Evolutionary conservation across 2,888 invertebrate genomes (phyloP).

Genomic region (Lithophane ornitopus): DNA sequence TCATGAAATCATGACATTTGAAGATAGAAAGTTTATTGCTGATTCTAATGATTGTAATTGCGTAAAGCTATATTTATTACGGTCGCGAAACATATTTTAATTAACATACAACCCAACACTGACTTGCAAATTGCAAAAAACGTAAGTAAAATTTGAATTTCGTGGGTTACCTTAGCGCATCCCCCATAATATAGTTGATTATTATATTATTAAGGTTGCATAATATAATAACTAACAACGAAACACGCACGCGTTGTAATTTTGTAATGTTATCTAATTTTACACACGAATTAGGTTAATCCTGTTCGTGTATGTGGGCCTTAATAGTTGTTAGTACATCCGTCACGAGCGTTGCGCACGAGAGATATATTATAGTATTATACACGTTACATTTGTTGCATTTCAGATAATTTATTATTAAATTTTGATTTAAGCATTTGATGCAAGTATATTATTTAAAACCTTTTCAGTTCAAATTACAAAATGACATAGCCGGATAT

Average conservation of each 20-base stretch:
- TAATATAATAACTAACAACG: slow-evolving; percentile 61
- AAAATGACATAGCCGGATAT: background rate
- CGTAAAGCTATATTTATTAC: too few relatives aligned
- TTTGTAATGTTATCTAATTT: slow-evolving; percentile 61
- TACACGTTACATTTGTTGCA: slow-evolving; percentile 66
- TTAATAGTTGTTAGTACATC: slow-evolving; percentile 65
- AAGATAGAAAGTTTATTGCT: too few relatives aligned
- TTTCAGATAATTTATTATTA: slow-evolving; percentile 63
- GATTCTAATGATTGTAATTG: too few relatives aligned
- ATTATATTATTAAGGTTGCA: slow-evolving; percentile 62
- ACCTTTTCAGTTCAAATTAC: background rate
- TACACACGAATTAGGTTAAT: slow-evolving; percentile 40
- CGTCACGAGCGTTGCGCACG: slow-evolving; percentile 44
- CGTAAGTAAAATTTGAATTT: too few relatives aligned
- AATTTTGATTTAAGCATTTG: slow-evolving; percentile 57
- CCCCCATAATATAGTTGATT: slow-evolving; percentile 43
- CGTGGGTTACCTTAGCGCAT: too few relatives aligned
- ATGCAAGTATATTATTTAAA: slow-evolving; percentile 10
- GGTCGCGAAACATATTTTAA: too few relatives aligned
- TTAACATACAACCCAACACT: too few relatives aligned
- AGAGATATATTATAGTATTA: slow-evolving; percentile 56
- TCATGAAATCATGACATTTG: too few relatives aligned
- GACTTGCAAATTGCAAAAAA: too few relatives aligned
- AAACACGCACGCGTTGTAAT: slow-evolving; percentile 58
- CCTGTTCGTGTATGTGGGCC: slow-evolving; percentile 57